phyloP scores from a whole-genome alignment of 1,140 invertebrate species.

The Pachypsylla venusta region DNA sequence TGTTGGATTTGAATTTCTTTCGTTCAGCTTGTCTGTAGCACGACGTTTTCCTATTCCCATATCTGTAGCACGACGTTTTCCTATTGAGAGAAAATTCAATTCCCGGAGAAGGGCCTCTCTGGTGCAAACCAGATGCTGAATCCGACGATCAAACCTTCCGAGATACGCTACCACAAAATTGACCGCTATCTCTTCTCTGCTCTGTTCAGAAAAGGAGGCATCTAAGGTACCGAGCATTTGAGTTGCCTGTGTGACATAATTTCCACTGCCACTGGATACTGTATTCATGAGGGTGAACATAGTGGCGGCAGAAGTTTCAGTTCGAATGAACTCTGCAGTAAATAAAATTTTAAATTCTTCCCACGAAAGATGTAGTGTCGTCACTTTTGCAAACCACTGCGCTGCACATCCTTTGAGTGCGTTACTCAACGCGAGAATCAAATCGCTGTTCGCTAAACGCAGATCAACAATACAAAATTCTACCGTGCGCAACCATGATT shows the following conservation, averaged over 20 bases:
- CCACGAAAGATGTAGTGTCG: slow-evolving; percentile 15
- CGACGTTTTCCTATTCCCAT: neutral
- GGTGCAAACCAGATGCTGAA: slow-evolving; percentile 14
- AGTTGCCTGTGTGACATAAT: neutral
- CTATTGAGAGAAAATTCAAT: slow-evolving; percentile 8
- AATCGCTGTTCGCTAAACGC: slow-evolving; percentile 10
- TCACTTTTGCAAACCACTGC: slow-evolving; percentile 12
- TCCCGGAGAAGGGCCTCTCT: slow-evolving; percentile 15
- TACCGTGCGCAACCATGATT: slow-evolving; percentile 15
- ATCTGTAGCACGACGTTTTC: slow-evolving; percentile 2
- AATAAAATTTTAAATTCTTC: slow-evolving; percentile 17
- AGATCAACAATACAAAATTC: slow-evolving; percentile 14
- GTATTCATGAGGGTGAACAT: slow-evolving; percentile 10
- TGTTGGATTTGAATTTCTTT: neutral
- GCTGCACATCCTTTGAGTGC: slow-evolving; percentile 15
- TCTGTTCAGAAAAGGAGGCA: slow-evolving; percentile 5
- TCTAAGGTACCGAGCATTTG: neutral
- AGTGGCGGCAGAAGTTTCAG: slow-evolving; percentile 16
- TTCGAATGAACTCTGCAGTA: slow-evolving; percentile 7
- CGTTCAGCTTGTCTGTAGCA: neutral
- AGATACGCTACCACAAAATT: slow-evolving; percentile 16
- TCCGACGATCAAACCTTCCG: slow-evolving; percentile 9
- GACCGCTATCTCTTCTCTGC: slow-evolving; percentile 14
- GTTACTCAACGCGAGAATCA: slow-evolving; percentile 15
- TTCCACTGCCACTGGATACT: neutral